A percentile compares a stretch with the other conserved stretches of the same genome.
Conservation (phyloP, 2,797 vertebrate genomes). For the Chromis chromis region DNA sequence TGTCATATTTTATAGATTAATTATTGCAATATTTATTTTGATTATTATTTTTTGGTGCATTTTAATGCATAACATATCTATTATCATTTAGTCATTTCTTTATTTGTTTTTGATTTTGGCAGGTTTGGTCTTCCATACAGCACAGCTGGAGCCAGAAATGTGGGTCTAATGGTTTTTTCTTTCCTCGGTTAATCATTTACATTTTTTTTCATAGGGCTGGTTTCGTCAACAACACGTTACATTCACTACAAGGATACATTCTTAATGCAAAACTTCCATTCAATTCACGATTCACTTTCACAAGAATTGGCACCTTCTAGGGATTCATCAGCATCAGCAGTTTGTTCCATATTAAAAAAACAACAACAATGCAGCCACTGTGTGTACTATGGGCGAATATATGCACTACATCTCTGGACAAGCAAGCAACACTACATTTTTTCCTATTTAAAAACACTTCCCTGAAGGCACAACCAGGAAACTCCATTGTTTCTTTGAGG, state of each 20-base stretch:
- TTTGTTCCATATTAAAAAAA: constrained; percentile 52
- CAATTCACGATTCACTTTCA: constrained; percentile 71
- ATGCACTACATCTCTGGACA: constrained; percentile 66
- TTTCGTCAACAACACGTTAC: constrained; percentile 72
- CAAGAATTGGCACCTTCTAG: constrained; percentile 72
- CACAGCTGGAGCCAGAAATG: not conserved
- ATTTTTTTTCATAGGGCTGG: constrained; percentile 44
- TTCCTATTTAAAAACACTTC: constrained; percentile 69
- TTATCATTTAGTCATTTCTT: too few relatives aligned
- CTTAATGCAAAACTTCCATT: constrained; percentile 72
- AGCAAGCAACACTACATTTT: constrained; percentile 66
- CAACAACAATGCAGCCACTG: constrained; percentile 40
- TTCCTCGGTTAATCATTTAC: not conserved
- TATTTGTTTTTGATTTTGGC: too few relatives aligned
- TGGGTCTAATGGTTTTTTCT: not conserved
- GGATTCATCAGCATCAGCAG: constrained; percentile 53
- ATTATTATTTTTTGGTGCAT: too few relatives aligned
- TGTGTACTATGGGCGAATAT: constrained; percentile 47
- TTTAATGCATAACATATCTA: too few relatives aligned
- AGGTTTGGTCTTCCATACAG: not conserved
- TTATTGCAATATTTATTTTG: too few relatives aligned
- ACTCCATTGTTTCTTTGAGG: constrained; percentile 73
- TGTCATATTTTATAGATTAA: too few relatives aligned
- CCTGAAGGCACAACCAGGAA: constrained; percentile 82
- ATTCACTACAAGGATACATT: constrained; percentile 80